Evolutionary conservation across 2,113 vertebrate species (phyloP).

Genomic region (Deroptyus accipitrinus): DNA sequence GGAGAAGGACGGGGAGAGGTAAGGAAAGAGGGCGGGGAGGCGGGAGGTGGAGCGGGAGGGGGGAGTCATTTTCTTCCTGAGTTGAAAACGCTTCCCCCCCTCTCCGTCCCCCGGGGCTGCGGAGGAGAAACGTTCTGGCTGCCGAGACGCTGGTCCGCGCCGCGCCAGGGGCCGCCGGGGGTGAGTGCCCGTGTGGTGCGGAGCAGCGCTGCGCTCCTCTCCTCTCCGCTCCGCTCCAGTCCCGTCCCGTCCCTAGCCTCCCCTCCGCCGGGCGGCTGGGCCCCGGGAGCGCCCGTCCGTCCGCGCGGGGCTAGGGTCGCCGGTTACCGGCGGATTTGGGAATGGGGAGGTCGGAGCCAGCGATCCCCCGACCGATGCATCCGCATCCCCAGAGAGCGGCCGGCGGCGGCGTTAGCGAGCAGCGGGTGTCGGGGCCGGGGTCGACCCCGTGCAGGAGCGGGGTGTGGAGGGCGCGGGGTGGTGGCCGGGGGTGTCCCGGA

Average conservation of each 20-base stretch:
- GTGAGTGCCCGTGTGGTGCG: neutral
- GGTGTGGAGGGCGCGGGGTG: no score
- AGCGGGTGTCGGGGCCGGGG: neutral
- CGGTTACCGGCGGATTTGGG: neutral
- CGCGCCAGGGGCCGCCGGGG: neutral
- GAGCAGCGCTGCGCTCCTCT: neutral
- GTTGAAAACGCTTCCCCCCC: neutral
- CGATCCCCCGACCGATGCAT: neutral
- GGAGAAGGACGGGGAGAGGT: constrained; percentile 6
- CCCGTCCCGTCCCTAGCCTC: neutral
- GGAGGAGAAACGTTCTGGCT: constrained; percentile 4
- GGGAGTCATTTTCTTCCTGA: constrained; percentile 2
- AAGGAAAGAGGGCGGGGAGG: constrained; percentile 18
- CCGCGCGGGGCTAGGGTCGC: no score
- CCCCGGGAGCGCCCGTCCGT: neutral
- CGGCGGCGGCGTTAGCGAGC: neutral
- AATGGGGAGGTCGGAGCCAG: neutral
- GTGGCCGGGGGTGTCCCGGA: neutral
- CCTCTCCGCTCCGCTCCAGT: neutral
- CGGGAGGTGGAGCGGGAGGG: constrained; percentile 7
- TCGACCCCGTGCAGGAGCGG: neutral
- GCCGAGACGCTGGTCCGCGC: neutral
- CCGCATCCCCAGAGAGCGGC: neutral
- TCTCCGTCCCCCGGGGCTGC: neutral
- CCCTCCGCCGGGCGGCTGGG: neutral